A percentile compares a stretch with the other conserved stretches of the same genome.
Conservation (phyloP, 1,140 invertebrate genomes). For the Scaptodrosophila lebanonensis region DNA sequence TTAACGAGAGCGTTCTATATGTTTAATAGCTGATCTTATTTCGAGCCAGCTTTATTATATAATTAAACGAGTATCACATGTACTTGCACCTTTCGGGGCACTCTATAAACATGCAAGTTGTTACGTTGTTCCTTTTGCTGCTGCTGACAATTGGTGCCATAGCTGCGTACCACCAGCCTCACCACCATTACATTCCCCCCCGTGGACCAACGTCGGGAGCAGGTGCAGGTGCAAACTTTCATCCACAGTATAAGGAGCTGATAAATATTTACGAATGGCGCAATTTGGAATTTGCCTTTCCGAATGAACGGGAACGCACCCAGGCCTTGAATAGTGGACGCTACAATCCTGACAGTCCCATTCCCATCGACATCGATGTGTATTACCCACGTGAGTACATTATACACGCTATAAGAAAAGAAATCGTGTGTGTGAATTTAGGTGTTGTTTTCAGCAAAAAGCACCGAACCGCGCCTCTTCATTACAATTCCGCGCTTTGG, state of each 20-base stretch:
- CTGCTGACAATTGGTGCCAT: too few relatives aligned
- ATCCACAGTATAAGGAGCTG: conserved; percentile 21
- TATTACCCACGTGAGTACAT: conserved; percentile 45
- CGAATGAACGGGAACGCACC: conserved; percentile 28
- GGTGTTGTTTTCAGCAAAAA: conserved; percentile 6
- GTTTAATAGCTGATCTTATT: too few relatives aligned
- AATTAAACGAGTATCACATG: too few relatives aligned
- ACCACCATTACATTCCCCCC: conserved; percentile 5
- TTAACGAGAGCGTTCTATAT: too few relatives aligned
- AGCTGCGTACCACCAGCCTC: conserved; percentile 6
- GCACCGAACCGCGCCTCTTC: conserved; percentile 18
- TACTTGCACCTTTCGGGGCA: too few relatives aligned
- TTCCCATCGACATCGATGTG: conserved; percentile 56
- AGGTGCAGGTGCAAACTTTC: conserved; percentile 1
- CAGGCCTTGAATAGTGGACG: conserved; percentile 31
- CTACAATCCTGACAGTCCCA: conserved; percentile 46
- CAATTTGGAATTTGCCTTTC: conserved; percentile 51
- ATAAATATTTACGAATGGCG: conserved; percentile 36
- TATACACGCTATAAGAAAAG: too few relatives aligned
- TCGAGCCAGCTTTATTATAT: too few relatives aligned
- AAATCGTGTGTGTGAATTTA: background rate
- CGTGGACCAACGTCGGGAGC: too few relatives aligned
- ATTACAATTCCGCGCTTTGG: conserved; percentile 51
- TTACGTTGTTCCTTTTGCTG: too few relatives aligned
- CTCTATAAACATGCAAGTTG: too few relatives aligned